Evolutionary conservation across 2,113 vertebrate species (phyloP), one percentile per base, ranked within the genome.

Genomic region (Circaetus cinerascens): DNA sequence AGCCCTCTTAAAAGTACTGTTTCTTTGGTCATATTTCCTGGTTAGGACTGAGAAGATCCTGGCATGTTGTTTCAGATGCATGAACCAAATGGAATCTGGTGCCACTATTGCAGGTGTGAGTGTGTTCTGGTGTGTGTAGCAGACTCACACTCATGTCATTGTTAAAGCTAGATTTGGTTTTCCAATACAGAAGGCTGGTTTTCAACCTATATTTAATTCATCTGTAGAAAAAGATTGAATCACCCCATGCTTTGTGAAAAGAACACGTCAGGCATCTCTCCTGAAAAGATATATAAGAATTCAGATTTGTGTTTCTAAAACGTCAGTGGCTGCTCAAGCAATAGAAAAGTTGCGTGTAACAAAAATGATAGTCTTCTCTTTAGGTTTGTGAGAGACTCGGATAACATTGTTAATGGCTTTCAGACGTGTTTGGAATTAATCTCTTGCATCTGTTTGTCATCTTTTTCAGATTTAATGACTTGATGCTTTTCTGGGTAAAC

Each of bases 401-500:
- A 30, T 74, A 69, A 73, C 2, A 12, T n/a, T 66, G 34, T 64
- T 88, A 83, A 38, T 17, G 6, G 64, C 50, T 89, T 94, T 89
- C 64, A 75, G 50, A 41, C 1, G 3, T 81, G 41, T 74, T 89
- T 84, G 76, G 63, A 96, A 93, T 87, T 90, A 90, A 81, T 72
- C 26, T 2, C 21, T 81, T 63, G 66, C 56, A 94, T 88, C 69
- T 88, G 41, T 73, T 94, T 76, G 40, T 82, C 26, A 38, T 78
- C n/a, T 78, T 94, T 85, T 82, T 78, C 69, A 78, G 68, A 85
- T 85, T 74, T 90, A 95, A 90, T 85, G 69, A 74, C 26, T 91
- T 89, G 16, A 67, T 91, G n/a, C 2, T 91, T 87, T 93, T 66
- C 69, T 63, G 50, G 10, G 32, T 93, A 81, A 93, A 87, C 29